These are phyloP conservation scores for Lordiphosa stackelbergi DNA, from an alignment of 1,140 invertebrate genomes.

Conservation along the genomic window DNA sequence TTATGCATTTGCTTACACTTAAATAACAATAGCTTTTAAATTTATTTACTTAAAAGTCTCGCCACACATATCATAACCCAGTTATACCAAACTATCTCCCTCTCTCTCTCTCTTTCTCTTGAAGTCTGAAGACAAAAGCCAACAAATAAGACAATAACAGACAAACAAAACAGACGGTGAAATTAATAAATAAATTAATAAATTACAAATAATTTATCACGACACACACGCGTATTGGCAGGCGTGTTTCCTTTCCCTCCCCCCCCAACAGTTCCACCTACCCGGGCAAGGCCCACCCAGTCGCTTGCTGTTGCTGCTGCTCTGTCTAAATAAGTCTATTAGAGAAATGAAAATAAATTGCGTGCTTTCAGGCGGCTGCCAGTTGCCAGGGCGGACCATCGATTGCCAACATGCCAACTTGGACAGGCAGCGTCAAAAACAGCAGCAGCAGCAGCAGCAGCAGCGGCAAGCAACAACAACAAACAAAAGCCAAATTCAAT, in stretches of 20 bases:
- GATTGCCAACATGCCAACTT: constrained; percentile 67
- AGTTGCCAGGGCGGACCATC: constrained; percentile 53
- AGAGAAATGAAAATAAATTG: constrained; percentile 75
- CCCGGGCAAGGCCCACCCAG: too few species aligned
- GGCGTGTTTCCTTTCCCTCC: not conserved
- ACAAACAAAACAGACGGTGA: constrained; percentile 11
- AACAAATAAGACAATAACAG: constrained; percentile 1
- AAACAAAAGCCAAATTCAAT: constrained; percentile 71
- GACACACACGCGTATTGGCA: constrained; percentile 13
- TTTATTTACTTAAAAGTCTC: not conserved
- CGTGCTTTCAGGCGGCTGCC: constrained; percentile 65
- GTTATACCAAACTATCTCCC: not conserved
- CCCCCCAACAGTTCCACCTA: not conserved
- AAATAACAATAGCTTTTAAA: not conserved
- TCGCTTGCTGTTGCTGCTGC: constrained; percentile 6
- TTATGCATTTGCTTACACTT: too few species aligned
- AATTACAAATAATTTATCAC: constrained; percentile 16
- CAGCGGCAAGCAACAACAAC: constrained; percentile 16
- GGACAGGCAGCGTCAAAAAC: constrained; percentile 54
- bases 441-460: constrained; percentile 26
- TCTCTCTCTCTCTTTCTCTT: not conserved
- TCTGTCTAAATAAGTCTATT: constrained; percentile 71
- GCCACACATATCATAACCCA: constrained; percentile 1
- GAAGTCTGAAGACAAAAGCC: not conserved
- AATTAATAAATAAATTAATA: constrained; percentile 17